These are phyloP conservation scores for Cantharis rufa DNA, from an alignment of 2,888 invertebrate species.

Conservation along the genomic window DNA sequence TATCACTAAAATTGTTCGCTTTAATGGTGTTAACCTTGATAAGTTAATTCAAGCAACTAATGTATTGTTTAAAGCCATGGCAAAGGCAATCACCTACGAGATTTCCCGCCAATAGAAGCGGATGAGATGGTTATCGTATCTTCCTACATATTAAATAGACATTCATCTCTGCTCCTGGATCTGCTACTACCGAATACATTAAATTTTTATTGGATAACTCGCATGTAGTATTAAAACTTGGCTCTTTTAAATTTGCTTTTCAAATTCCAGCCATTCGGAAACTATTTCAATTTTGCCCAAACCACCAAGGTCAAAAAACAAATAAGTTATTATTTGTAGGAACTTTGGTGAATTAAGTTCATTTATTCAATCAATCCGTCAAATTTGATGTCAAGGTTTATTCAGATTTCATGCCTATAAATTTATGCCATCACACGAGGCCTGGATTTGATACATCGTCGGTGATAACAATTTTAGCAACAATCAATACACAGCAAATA, in stretches of 20 bases:
- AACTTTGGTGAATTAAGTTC: neutral
- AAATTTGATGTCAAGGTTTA: neutral
- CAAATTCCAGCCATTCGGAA: neutral
- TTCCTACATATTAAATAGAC: slow-evolving; percentile 20
- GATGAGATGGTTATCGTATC: slow-evolving; percentile 18
- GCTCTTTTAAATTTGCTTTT: slow-evolving; percentile 7
- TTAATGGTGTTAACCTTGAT: slow-evolving; percentile 28
- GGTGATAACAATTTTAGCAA: neutral
- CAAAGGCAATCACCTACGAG: slow-evolving; percentile 21
- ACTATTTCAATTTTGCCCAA: neutral
- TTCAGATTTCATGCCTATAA: neutral
- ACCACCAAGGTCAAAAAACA: neutral
- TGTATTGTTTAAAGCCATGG: slow-evolving; percentile 19
- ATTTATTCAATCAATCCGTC: neutral
- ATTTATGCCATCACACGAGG: neutral
- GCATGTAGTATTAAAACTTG: neutral
- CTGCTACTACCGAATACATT: neutral
- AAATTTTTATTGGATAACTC: slow-evolving; percentile 1
- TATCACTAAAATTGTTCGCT: slow-evolving; percentile 15
- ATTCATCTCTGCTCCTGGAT: slow-evolving; percentile 8
- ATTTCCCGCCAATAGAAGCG: slow-evolving; percentile 17
- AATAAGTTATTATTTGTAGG: neutral
- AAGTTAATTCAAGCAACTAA: slow-evolving; percentile 19
- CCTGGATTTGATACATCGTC: neutral
- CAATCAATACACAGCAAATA: neutral